Conservation (phyloP, 2,113 vertebrate species). For the Typhlomys cinereus region DNA sequence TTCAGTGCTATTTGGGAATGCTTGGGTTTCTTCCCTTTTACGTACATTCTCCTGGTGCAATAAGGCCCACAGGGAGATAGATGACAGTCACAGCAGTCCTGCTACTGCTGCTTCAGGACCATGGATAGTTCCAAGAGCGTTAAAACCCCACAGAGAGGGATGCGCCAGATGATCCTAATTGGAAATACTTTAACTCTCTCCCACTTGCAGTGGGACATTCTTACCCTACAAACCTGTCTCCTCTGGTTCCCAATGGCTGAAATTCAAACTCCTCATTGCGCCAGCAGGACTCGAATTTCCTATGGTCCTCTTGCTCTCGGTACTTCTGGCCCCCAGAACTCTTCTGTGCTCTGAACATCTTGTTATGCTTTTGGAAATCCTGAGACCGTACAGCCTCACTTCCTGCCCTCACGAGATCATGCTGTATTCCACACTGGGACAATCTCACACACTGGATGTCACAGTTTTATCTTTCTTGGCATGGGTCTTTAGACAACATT, state of each 20-base stretch:
- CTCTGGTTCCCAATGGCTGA: neutral
- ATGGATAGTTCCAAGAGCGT: neutral
- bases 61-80: neutral
- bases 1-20: neutral
- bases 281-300: neutral
- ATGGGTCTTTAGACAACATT: neutral
- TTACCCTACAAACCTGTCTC: neutral
- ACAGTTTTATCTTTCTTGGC: neutral
- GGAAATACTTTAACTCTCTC: neutral
- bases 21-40: neutral
- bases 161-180: neutral
- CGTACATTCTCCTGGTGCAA: neutral
- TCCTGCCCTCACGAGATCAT: too few species aligned
- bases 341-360: neutral
- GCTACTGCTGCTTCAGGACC: neutral
- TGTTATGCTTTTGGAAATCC: neutral
- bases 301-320: too few species aligned
- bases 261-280: neutral
- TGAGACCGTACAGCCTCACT: neutral
- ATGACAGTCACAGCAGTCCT: too few species aligned
- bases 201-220: neutral
- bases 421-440: too few species aligned
- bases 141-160: too few species aligned
- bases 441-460: too few species aligned
- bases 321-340: neutral